Conservation (phyloP, 2,113 vertebrate genomes). For the Petrocephalus zakoni region DNA sequence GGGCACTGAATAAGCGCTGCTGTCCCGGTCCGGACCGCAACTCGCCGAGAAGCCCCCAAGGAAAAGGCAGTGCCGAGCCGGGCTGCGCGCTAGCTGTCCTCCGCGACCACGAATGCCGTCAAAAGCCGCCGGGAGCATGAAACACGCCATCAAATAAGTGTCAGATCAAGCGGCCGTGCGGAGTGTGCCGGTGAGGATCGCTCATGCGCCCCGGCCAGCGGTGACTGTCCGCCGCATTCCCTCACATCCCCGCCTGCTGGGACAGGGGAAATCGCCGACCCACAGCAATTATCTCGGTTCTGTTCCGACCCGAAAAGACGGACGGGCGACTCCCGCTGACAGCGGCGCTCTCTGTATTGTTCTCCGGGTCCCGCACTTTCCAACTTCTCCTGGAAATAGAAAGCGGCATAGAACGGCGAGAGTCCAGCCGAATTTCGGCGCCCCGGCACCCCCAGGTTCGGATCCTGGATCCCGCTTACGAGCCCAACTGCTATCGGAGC, state of each 20-base stretch:
- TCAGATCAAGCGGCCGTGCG: not conserved
- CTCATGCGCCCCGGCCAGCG: too few relatives aligned
- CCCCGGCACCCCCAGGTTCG: not conserved
- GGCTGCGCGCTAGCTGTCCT: conserved; percentile 22
- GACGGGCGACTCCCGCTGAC: not conserved
- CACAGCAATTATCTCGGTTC: not conserved
- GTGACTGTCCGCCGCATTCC: not conserved
- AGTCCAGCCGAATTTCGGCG: not conserved
- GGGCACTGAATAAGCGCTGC: conserved; percentile 24
- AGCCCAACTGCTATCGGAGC: not conserved
- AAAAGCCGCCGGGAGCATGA: conserved; percentile 20
- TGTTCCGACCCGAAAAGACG: not conserved
- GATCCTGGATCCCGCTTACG: not conserved
- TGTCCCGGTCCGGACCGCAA: conserved; percentile 28
- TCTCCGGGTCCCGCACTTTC: not conserved
- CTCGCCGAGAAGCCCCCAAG: conserved; percentile 16
- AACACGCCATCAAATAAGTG: conserved; percentile 47
- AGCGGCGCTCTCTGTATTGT: not conserved
- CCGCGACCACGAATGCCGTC: conserved; percentile 29
- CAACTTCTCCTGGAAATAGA: conserved; percentile 1
- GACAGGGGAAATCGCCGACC: too few relatives aligned
- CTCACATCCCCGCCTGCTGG: not conserved
- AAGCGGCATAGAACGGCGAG: not conserved
- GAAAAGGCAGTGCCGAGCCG: conserved; percentile 27
- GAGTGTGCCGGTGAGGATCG: too few relatives aligned